Conservation (phyloP, 1,140 invertebrate species). For the Pseudomyrmex cubaensis region DNA sequence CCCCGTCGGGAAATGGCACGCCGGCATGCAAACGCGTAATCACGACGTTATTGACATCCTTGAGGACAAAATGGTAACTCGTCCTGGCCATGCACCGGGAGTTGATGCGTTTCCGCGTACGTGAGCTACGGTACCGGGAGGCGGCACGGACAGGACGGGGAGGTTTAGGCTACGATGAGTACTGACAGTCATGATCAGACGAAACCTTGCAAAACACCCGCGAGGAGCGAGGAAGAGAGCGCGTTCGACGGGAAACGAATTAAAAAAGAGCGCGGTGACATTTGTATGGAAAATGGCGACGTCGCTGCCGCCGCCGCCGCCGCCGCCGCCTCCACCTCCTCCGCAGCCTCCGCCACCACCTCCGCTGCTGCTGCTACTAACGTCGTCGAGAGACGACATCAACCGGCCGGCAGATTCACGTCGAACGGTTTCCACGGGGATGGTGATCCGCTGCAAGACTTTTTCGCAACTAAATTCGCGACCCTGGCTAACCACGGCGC, state of each 20-base stretch:
- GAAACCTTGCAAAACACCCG: slow-evolving; percentile 66
- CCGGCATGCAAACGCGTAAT: slow-evolving; percentile 63
- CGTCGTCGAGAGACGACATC: slow-evolving; percentile 49
- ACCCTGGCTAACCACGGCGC: slow-evolving; percentile 75
- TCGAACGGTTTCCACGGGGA: slow-evolving; percentile 80
- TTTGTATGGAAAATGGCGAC: slow-evolving; percentile 68
- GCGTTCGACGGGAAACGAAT: slow-evolving; percentile 77
- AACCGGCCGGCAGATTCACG: slow-evolving; percentile 57
- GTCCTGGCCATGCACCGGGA: slow-evolving; percentile 54
- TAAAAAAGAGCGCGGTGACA: slow-evolving; percentile 77
- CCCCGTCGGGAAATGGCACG: slow-evolving; percentile 62
- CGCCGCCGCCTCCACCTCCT: slow-evolving; percentile 1
- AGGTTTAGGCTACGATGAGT: slow-evolving; percentile 75
- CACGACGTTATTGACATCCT: slow-evolving; percentile 69
- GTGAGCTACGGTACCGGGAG: slow-evolving; percentile 47
- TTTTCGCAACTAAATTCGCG: slow-evolving; percentile 79
- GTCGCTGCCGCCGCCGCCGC: slow-evolving; percentile 18
- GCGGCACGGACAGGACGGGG: slow-evolving; percentile 30
- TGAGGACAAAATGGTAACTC: slow-evolving; percentile 75
- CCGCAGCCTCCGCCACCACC: slow-evolving; percentile 8
- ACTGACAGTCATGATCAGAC: slow-evolving; percentile 73
- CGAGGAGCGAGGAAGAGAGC: slow-evolving; percentile 71
- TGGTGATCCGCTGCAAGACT: slow-evolving; percentile 78
- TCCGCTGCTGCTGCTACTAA: background rate
- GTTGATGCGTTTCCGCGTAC: slow-evolving; percentile 68